Evolutionary conservation across 2,888 invertebrate genomes (phyloP), one percentile per base, ranked within the genome.

Genomic region (Escarpia spicata): DNA sequence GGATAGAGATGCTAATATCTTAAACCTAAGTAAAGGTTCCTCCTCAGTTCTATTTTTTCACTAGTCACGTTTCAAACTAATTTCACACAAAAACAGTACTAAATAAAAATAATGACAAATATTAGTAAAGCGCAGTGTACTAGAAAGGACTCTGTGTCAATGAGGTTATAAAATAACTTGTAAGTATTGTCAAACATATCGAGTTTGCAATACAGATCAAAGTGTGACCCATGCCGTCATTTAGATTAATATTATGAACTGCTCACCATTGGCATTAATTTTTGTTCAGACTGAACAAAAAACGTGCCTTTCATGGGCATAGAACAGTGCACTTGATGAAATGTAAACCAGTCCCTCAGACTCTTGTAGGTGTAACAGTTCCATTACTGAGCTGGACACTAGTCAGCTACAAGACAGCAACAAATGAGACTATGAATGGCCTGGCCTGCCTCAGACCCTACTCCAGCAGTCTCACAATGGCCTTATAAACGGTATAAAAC

Each of bases 341-440:
- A 26, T 60, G 75, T 75, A 26, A n/a, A 75, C 75, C 26, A 75
- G 3, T 15, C 75, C 75, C 26, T 26, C 75, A 75, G 26, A 75
- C 75, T 19, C 26, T 2, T 6, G 19, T n/a, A 75, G n/a, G 26
- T 75, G 75, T 75, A 75, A 75, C 75, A 75, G 75, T 75, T 75
- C n/a, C 75, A 75, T 75, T 75, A 75, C 19, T 75, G 75, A 75
- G 75, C 75, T 75, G 75, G 75, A 75, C n/a, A 75, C 75, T 26
- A 26, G 75, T 26, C 52, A n/a, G 75, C 75, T 75, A 75, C 75
- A 75, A 75, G 4, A n/a, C 75, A 75, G 26, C 19, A 75, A 26
- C 75, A 75, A 75, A 75, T 75, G 75, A 75, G 75, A 75, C 75
- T 75, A 75, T 75, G 75, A 75, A 75, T 75, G 75, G 19, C 75